Conservation (phyloP, 30 jellyfish, hydroid and myxozoan genomes). For the Chrysaora quinquecirrha region DNA sequence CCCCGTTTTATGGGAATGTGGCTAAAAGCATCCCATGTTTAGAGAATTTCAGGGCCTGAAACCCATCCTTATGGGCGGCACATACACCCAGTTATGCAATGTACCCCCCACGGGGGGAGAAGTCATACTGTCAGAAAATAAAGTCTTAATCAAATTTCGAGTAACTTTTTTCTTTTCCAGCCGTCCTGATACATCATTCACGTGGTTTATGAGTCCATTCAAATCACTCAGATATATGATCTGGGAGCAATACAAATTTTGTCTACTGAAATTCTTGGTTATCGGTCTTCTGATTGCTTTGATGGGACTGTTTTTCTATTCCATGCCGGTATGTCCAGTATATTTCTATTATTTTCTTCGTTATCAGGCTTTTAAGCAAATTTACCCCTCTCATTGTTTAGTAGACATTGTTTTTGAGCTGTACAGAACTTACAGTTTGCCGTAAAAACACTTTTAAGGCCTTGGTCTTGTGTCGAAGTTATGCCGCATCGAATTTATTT, state of each 20-base stretch:
- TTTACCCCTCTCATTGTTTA: too few relatives aligned
- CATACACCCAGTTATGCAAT: background rate
- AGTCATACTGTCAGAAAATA: background rate
- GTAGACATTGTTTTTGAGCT: too few relatives aligned
- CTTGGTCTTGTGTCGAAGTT: too few relatives aligned
- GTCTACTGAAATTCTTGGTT: constrained; percentile 86
- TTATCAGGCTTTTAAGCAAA: background rate
- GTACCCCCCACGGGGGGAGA: too few relatives aligned
- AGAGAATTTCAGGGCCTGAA: too few relatives aligned
- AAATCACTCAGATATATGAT: constrained; percentile 84
- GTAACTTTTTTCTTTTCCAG: constrained; percentile 26
- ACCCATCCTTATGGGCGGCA: too few relatives aligned
- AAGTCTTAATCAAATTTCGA: background rate
- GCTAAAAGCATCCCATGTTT: too few relatives aligned
- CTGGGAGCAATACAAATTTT: constrained; percentile 92
- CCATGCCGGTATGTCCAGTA: constrained; percentile 85
- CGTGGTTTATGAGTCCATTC: constrained; percentile 94
- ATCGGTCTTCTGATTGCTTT: constrained; percentile 82
- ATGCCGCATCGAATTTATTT: too few relatives aligned
- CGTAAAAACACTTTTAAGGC: background rate
- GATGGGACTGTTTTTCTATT: constrained; percentile 84
- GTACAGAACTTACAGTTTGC: too few relatives aligned
- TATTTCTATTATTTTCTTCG: background rate
- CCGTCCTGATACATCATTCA: constrained; percentile 92
- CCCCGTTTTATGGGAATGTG: background rate